A percentile compares a stretch with the other conserved stretches of the same genome.
Conservation (phyloP, 2,797 vertebrate species). For the Diceros bicornis region DNA sequence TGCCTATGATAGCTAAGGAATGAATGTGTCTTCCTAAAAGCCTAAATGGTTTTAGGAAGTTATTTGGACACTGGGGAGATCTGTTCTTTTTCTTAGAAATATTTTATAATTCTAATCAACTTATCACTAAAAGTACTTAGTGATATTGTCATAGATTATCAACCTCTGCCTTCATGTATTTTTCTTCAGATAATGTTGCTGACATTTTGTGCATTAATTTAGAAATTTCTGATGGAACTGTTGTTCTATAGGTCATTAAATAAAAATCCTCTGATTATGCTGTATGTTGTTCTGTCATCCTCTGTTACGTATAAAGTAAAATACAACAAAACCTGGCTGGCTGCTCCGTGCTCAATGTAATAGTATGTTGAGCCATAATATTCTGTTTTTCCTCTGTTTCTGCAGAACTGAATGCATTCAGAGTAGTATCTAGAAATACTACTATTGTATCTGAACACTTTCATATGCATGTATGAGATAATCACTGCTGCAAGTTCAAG, state of each 20-base stretch:
- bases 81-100: background rate
- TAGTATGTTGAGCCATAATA: background rate
- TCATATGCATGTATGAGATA: slow-evolving; percentile 59
- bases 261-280: background rate
- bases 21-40: background rate
- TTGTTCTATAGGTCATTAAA: background rate
- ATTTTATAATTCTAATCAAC: background rate
- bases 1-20: background rate
- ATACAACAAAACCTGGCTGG: slow-evolving; percentile 29
- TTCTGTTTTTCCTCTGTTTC: background rate
- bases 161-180: background rate
- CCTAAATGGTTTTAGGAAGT: background rate
- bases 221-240: background rate
- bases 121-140: background rate
- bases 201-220: background rate
- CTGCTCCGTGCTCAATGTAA: background rate
- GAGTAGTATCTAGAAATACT: slow-evolving; percentile 13
- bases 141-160: background rate
- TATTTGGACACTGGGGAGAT: background rate
- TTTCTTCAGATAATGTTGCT: background rate
- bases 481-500: slow-evolving; percentile 76
- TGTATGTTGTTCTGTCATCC: background rate
- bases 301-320: slow-evolving; percentile 47
- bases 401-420: background rate
- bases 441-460: background rate